Percentiles rank a stretch among this genome's conserved stretches.
Conservation (phyloP, 2,888 invertebrate genomes). For the Byasa hedistus region DNA sequence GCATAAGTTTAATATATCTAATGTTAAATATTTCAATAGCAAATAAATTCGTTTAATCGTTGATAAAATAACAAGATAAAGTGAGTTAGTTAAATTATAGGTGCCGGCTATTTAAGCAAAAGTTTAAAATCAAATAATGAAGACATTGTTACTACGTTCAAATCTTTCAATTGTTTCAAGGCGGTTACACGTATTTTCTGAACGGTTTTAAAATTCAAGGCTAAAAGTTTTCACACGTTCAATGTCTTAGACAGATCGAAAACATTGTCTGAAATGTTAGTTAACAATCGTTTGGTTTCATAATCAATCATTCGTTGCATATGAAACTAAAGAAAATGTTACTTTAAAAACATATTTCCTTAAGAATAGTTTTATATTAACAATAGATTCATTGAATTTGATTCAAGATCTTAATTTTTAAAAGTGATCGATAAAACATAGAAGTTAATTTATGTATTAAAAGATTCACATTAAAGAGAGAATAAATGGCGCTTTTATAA, state of each 20-base stretch:
- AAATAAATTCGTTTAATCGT: background rate
- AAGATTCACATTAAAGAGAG: slow-evolving; percentile 32
- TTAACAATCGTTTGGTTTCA: background rate
- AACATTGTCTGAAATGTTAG: background rate
- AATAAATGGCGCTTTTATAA: slow-evolving; percentile 39
- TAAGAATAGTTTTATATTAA: no score
- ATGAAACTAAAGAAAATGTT: no score
- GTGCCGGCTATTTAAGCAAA: background rate
- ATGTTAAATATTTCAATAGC: background rate
- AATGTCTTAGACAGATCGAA: background rate
- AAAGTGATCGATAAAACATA: background rate
- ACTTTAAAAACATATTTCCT: no score
- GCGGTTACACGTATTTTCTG: slow-evolving; percentile 9
- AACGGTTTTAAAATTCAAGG: slow-evolving; percentile 18
- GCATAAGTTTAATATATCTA: background rate
- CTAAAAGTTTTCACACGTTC: slow-evolving; percentile 16
- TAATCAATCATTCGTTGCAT: background rate
- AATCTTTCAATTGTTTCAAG: slow-evolving; percentile 25
- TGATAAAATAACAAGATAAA: background rate
- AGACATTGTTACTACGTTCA: slow-evolving; percentile 1
- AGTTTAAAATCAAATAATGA: background rate
- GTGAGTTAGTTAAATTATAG: background rate
- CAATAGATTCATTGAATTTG: no score
- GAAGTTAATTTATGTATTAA: slow-evolving; percentile 8
- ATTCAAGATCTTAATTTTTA: background rate